Evolutionary conservation across 2,113 vertebrate genomes (phyloP).

Genomic region (Choloepus hoffmanni): DNA sequence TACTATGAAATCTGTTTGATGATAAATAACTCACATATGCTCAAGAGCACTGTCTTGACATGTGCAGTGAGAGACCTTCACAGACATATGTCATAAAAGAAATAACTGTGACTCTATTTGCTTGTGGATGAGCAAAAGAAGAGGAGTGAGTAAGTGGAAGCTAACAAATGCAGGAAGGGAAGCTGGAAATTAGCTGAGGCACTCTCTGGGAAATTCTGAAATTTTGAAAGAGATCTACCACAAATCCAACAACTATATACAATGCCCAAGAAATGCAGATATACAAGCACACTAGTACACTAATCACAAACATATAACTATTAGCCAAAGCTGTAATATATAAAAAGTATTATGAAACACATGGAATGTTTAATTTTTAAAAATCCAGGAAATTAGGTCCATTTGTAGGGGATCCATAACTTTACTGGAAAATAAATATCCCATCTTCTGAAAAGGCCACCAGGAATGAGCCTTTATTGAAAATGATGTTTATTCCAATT

Average conservation of each 20-base stretch:
- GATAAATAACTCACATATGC: constrained; percentile 81
- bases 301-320: background rate
- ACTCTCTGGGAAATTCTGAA: background rate
- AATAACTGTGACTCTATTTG: constrained; percentile 55
- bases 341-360: background rate
- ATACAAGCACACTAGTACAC: background rate
- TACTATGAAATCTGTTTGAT: constrained; percentile 80
- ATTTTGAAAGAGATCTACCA: background rate
- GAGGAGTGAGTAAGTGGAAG: background rate
- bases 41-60: constrained; percentile 68
- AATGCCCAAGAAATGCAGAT: background rate
- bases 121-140: background rate
- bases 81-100: constrained; percentile 72
- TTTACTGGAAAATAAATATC: background rate
- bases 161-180: constrained; percentile 7
- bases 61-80: constrained; percentile 74
- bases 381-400: background rate
- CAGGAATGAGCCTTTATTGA: background rate
- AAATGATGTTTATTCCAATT: background rate
- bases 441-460: background rate
- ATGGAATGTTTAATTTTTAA: background rate
- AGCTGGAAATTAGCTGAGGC: background rate
- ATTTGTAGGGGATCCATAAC: background rate
- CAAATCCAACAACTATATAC: background rate
- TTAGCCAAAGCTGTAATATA: background rate